Conservation (phyloP, 2,113 vertebrate species). For the Diphyllodes magnificus region DNA sequence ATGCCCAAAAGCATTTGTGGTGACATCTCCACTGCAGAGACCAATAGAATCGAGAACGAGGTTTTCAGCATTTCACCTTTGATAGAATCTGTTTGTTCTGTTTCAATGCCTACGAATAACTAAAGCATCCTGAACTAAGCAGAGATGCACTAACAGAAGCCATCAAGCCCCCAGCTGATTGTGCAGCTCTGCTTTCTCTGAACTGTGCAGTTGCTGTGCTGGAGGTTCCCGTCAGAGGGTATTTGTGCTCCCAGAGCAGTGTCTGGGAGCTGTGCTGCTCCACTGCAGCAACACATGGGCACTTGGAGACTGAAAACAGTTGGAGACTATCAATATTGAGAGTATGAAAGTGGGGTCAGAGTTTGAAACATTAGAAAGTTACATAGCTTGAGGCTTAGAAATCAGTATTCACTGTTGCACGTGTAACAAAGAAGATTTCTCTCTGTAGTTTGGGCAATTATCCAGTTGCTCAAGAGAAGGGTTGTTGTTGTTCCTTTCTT, state of each 20-base stretch:
- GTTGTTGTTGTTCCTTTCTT: background rate
- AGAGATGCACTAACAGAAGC: background rate
- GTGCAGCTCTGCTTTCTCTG: background rate
- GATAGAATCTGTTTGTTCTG: background rate
- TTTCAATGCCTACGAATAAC: background rate
- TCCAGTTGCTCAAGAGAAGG: constrained; percentile 2
- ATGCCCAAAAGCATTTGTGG: background rate
- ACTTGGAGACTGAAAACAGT: background rate
- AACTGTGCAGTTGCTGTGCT: background rate
- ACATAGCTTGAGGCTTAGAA: constrained; percentile 43
- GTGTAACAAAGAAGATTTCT: constrained; percentile 58
- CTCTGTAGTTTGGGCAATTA: constrained; percentile 37
- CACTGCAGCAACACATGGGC: background rate
- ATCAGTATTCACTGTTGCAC: constrained; percentile 30
- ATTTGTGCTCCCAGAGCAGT: background rate
- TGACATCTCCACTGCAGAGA: background rate
- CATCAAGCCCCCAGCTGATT: background rate
- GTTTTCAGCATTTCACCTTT: background rate
- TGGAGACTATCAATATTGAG: constrained; percentile 1
- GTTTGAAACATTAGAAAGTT: constrained; percentile 21
- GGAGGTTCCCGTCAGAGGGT: background rate
- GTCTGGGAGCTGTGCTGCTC: background rate
- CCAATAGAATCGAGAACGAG: background rate
- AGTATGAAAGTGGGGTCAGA: constrained; percentile 13
- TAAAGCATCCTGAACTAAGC: background rate